Percentiles rank a stretch among this genome's conserved stretches.
These are phyloP conservation scores for Rhinoraja longicauda DNA, from an alignment of 2,797 vertebrate genomes.

Conservation along the genomic window DNA sequence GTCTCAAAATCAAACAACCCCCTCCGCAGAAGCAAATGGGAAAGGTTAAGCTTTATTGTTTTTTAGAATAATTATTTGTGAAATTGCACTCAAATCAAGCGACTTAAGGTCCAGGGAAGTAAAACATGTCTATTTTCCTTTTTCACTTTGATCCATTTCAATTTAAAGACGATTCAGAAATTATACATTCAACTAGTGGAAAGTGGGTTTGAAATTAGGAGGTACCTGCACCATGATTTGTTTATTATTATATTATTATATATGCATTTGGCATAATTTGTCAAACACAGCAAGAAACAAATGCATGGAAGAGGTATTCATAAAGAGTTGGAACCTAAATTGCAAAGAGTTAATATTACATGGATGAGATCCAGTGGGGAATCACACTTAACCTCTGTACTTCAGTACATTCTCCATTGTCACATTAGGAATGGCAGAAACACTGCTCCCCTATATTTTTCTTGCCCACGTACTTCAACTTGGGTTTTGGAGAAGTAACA, in stretches of 20 bases:
- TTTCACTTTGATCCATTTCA: not conserved
- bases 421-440: not conserved
- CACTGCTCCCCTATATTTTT: not conserved
- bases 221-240: not conserved
- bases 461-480: not conserved
- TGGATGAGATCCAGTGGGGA: not conserved
- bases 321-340: not conserved
- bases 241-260: no score
- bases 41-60: not conserved
- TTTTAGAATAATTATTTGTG: not conserved
- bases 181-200: not conserved
- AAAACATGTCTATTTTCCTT: not conserved
- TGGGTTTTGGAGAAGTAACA: not conserved
- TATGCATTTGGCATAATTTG: not conserved
- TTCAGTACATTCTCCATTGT: not conserved
- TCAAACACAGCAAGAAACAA: not conserved
- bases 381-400: not conserved
- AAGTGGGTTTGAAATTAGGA: not conserved
- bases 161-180: not conserved
- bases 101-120: not conserved
- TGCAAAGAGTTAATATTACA: not conserved
- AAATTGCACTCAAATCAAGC: not conserved
- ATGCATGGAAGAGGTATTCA: not conserved
- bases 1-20: not conserved
- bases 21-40: not conserved